Conservation (phyloP, 2,888 invertebrate species). For the Parasteatoda lunata region DNA sequence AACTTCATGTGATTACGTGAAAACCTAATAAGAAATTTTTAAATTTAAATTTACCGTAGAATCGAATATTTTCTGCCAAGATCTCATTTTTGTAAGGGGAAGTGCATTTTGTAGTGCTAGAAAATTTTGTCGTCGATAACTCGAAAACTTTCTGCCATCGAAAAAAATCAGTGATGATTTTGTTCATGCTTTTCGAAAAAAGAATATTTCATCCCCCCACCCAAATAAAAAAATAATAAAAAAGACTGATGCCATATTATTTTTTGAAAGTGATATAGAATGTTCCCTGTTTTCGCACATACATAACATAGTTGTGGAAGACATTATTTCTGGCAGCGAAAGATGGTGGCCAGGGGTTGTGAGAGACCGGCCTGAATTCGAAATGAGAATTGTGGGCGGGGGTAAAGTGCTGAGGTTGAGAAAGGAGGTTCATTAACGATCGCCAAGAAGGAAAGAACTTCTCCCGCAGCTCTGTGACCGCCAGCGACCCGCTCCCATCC, state of each 20-base stretch:
- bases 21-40: too few relatives aligned
- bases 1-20: too few relatives aligned
- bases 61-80: too few relatives aligned
- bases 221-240: not conserved
- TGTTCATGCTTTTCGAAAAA: too few relatives aligned
- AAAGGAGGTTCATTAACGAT: constrained; percentile 53
- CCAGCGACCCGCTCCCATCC: constrained; percentile 22
- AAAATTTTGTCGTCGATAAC: too few relatives aligned
- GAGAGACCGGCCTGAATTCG: constrained; percentile 12
- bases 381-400: constrained; percentile 21
- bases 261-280: not conserved
- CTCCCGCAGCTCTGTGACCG: constrained; percentile 25
- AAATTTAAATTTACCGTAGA: too few relatives aligned
- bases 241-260: not conserved
- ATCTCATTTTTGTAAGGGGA: too few relatives aligned
- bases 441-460: constrained; percentile 33
- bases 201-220: not conserved
- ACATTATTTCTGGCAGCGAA: too few relatives aligned
- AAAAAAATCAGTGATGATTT: too few relatives aligned
- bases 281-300: not conserved
- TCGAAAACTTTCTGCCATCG: too few relatives aligned
- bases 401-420: constrained; percentile 10
- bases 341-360: not conserved
- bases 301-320: too few relatives aligned
- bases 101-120: too few relatives aligned